phyloP scores from a whole-genome alignment of 1,140 invertebrate species.

The Drosophila ambigua region DNA sequence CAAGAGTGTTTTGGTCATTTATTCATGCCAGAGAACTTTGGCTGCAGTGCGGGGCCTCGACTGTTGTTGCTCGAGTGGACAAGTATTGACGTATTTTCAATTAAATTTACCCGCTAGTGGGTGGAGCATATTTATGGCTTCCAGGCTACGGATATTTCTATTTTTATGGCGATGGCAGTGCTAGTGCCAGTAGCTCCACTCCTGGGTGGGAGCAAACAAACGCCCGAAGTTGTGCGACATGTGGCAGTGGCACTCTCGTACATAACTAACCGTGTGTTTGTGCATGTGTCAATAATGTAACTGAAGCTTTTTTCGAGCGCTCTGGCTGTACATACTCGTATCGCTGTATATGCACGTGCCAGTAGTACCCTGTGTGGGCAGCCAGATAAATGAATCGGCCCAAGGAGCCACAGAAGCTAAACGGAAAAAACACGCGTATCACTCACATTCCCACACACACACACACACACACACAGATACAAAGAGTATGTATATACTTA shows the following conservation, averaged over 20 bases:
- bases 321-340: constrained; percentile 13
- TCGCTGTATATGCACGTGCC: not conserved
- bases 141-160: constrained; percentile 20
- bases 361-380: constrained; percentile 1
- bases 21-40: constrained; percentile 1
- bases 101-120: constrained; percentile 29
- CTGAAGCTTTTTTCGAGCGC: constrained; percentile 38
- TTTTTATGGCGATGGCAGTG: constrained; percentile 21
- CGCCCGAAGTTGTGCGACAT: constrained; percentile 1
- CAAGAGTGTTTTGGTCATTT: constrained; percentile 32
- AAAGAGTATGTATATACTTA: constrained; percentile 6
- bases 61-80: constrained; percentile 23
- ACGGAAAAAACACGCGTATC: constrained; percentile 33
- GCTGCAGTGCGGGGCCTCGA: not conserved
- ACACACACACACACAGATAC: constrained; percentile 13
- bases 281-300: constrained; percentile 66
- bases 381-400: constrained; percentile 42
- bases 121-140: constrained; percentile 33
- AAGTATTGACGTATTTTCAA: constrained; percentile 51
- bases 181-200: too few relatives aligned
- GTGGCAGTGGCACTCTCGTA: too few relatives aligned
- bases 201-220: constrained; percentile 2
- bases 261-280: constrained; percentile 15
- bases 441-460: constrained; percentile 1
- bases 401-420: constrained; percentile 31